Conservation (phyloP, 2,113 vertebrate genomes). For the Cryptotis parvus region DNA sequence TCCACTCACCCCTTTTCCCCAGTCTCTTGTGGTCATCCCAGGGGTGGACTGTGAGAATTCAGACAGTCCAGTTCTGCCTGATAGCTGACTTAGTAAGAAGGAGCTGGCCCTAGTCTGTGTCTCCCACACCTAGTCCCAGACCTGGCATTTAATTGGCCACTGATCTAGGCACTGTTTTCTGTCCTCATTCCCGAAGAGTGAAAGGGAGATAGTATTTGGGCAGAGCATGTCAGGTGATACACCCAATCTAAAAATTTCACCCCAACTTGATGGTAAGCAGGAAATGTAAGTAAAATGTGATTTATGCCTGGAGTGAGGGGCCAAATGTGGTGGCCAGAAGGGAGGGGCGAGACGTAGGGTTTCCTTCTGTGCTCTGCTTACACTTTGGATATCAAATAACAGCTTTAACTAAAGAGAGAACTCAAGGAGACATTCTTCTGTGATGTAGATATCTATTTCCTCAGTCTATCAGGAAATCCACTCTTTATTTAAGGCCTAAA, state of each 20-base stretch:
- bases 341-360: too few relatives aligned
- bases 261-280: too few relatives aligned
- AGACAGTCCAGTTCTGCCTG: neutral
- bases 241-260: neutral
- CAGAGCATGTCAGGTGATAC: too few relatives aligned
- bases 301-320: constrained; percentile 25
- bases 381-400: constrained; percentile 39
- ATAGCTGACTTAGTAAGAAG: neutral
- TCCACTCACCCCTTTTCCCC: neutral
- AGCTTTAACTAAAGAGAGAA: constrained; percentile 59
- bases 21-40: neutral
- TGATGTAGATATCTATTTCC: constrained; percentile 26
- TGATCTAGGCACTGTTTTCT: neutral
- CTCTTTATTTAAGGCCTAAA: neutral
- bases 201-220: too few relatives aligned
- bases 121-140: neutral
- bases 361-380: neutral
- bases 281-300: neutral
- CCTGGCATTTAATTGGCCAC: neutral
- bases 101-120: too few relatives aligned
- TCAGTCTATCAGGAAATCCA: constrained; percentile 19
- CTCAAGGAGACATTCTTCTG: neutral
- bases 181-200: too few relatives aligned
- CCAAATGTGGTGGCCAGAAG: constrained; percentile 7
- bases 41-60: too few relatives aligned